These are phyloP conservation scores for Eublepharis macularius DNA, from an alignment of 2,113 vertebrate genomes.

Conservation along the genomic window DNA sequence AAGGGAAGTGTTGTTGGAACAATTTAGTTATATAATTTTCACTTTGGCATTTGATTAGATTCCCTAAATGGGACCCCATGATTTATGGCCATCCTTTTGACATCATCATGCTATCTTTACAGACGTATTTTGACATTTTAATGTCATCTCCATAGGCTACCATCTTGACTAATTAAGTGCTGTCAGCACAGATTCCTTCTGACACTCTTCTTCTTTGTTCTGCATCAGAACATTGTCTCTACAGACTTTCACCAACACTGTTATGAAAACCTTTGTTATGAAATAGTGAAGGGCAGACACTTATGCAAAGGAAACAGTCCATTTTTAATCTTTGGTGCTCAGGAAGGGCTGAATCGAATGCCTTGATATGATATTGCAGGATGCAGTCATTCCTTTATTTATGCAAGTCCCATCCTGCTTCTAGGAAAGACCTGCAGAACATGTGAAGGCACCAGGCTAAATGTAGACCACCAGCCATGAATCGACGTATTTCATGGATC, in stretches of 20 bases:
- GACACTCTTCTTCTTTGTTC: constrained; percentile 4
- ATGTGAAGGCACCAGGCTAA: too few relatives aligned
- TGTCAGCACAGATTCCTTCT: constrained; percentile 22
- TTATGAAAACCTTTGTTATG: background rate
- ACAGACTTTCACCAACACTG: background rate
- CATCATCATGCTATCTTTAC: constrained; percentile 10
- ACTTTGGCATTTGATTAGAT: background rate
- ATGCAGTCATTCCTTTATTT: background rate
- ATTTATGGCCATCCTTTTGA: background rate
- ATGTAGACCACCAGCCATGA: background rate
- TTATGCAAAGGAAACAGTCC: background rate
- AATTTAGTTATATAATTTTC: constrained; percentile 1
- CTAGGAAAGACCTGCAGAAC: background rate
- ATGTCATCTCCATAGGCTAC: constrained; percentile 32
- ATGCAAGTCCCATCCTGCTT: background rate
- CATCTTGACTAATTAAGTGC: constrained; percentile 29
- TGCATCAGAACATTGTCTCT: background rate
- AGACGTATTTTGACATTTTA: constrained; percentile 31
- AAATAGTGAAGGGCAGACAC: background rate
- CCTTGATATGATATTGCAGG: background rate
- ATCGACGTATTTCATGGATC: too few relatives aligned
- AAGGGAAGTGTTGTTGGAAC: background rate
- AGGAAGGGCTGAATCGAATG: too few relatives aligned
- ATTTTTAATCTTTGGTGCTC: background rate
- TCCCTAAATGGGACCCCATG: background rate